Base-by-base conservation (phyloP, 2,888 invertebrate genomes). In the Metopia argyrocephala region DNA sequence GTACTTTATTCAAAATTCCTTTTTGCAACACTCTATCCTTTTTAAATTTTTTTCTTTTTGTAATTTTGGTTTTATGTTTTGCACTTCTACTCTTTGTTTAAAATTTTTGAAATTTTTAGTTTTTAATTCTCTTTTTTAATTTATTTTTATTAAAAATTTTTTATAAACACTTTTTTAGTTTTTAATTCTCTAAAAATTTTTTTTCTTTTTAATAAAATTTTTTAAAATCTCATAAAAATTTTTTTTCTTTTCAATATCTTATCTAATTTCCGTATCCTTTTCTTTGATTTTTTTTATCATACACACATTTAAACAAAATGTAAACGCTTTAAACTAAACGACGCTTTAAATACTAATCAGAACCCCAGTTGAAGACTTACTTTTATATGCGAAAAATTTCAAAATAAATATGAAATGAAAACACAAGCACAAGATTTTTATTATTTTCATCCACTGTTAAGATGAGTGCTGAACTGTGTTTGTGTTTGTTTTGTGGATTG, bases 321-420 rank as follows among this genome's bases (percentile, higher is more conserved):
- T 12, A 84, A 85, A 76, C 84, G 84, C 83, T 80, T 80, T 84
- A 79, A 85, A 83, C 82, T 81, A 85, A 86, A 85, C 87, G 86
- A 85, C 88, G 87, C 84, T 87, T 78, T 86, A 85, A 85, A 87
- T 85, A 89, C 89, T 89, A 89, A 87, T 87, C 89, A 87, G 88
- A 88, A 88, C 86, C 85, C 82, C 84, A 84, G 84, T 82, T 79
- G 78, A 80, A 87, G 83, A 83, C 85, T 85, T 87, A 85, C 89
- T 86, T 88, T 87, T 88, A 88, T 88, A 87, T 85, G 81, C 85
- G 84, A 84, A 70, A 65, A 78, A 66, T 78, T 74, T 54, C 78
- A 74, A 79, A 65, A 81, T 69, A 70, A 75, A 62, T 57, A 38
- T 38, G 12, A 38, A 62, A 23, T 64, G 6, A 38, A 54, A 31